Base-by-base conservation (phyloP, 2,113 vertebrate genomes). In the Odontesthes bonariensis region DNA sequence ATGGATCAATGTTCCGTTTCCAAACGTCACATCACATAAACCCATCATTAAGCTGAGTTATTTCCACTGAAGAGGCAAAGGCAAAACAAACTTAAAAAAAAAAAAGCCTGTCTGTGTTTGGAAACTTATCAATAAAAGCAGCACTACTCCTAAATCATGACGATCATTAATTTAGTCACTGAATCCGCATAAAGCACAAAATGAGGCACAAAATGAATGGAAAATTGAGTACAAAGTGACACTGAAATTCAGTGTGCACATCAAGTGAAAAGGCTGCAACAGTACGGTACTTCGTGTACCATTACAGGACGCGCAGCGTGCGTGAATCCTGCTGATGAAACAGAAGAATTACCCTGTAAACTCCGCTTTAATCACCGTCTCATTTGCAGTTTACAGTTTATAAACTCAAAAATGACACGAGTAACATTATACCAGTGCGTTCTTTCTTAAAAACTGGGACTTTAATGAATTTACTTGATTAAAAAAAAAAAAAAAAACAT, bases 91-190 rank as follows among this genome's bases (percentile, higher is more conserved):
- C 1, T 17, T 57, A 4, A 23, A 42, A 13, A 23, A 16, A 60
- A 17, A 49, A 13, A 44, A 72, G n/a, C 4, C 13, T 22, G 1
- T 57, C 64, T 52, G 54, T 14, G 8, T 81, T 27, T 72, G 42
- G 27, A 64, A 68, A 73, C 1, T 14, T 6, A 58, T 61, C 47
- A 56, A 49, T 64, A 9, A 4, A 19, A n/a, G 6, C 23, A 65
- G 49, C 66, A 49, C 81, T 35, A 46, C 42, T 71, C 17, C 2
- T 46, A 62, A 35, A 42, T 33, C 31, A 52, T 63, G 53, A 14
- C 51, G 2, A 46, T 32, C 46, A 49, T 13, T 35, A 3, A 47
- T 12, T 58, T 16, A n/a, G 56, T 6, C 47, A 6, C 17, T 27
- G 6, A 14, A 52, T 31, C 31, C 32, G 38, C 33, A 1, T 20